Percentiles rank a stretch among this genome's conserved stretches.
phyloP scores from a whole-genome alignment of 2,113 vertebrate species.

The Ptilonorhynchus violaceus region DNA sequence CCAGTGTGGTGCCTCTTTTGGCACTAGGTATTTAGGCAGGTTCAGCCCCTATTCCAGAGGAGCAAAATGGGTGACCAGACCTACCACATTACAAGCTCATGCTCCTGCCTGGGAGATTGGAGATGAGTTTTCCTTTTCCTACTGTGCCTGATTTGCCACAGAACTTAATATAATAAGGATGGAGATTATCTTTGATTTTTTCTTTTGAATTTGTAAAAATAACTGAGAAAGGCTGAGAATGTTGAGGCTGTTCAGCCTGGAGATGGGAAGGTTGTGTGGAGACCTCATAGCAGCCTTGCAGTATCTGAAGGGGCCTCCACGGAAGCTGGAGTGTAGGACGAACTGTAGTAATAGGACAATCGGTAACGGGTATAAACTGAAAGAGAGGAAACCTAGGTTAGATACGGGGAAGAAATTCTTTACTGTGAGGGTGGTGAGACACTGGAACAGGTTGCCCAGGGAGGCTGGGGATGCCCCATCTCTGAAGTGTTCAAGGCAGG shows the following conservation, averaged over 20 bases:
- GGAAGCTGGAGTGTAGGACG: background rate
- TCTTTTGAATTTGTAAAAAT: background rate
- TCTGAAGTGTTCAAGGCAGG: background rate
- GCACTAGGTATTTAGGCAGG: fast-evolving
- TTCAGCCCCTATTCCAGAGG: too few relatives aligned
- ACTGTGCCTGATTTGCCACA: background rate
- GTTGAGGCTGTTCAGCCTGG: background rate
- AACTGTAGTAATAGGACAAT: background rate
- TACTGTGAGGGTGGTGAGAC: background rate
- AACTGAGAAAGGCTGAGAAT: background rate
- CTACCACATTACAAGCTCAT: fast-evolving
- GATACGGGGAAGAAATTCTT: background rate
- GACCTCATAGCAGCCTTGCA: background rate
- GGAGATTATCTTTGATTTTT: fast-evolving
- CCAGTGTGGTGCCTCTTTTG: fast-evolving
- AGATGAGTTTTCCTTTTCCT: background rate
- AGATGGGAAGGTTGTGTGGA: background rate
- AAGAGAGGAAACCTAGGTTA: background rate
- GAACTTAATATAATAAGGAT: background rate
- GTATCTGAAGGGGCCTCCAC: background rate
- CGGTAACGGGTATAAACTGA: background rate
- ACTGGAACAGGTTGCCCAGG: too few relatives aligned
- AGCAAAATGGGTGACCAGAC: background rate
- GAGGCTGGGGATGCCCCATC: background rate
- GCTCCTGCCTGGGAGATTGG: fast-evolving